Evolutionary conservation across 2,113 vertebrate genomes (phyloP).

Genomic region (Protobothrops mucrosquamatus): DNA sequence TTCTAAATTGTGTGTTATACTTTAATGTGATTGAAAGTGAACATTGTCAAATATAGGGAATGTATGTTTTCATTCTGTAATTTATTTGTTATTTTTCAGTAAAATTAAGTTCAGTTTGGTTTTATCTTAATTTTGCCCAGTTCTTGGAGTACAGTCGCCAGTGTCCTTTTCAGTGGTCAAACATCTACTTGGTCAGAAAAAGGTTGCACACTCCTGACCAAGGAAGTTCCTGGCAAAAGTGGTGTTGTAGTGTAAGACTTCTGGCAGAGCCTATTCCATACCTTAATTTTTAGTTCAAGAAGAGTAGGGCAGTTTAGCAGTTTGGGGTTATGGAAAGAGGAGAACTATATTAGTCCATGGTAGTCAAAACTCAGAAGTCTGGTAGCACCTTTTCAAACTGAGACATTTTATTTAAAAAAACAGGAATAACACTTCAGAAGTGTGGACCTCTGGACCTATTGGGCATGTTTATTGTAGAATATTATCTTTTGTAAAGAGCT

Average conservation of each 20-base stretch:
- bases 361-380: neutral
- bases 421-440: neutral
- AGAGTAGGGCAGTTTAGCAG: neutral
- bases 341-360: neutral
- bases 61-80: neutral
- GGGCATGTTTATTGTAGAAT: neutral
- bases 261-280: neutral
- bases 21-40: neutral
- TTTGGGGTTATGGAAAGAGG: neutral
- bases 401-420: neutral
- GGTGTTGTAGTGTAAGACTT: neutral
- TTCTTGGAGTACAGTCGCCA: neutral
- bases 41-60: neutral
- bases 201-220: neutral
- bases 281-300: neutral
- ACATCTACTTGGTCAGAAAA: neutral
- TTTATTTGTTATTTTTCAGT: neutral
- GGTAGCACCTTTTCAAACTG: neutral
- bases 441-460: neutral
- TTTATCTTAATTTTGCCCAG: neutral
- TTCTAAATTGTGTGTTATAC: neutral
- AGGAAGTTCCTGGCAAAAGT: neutral
- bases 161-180: neutral
- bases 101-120: neutral
- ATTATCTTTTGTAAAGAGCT: neutral